Evolutionary conservation across 2,113 vertebrate species (phyloP), one percentile per base, ranked within the genome.

Genomic region (Anolis carolinensis): DNA sequence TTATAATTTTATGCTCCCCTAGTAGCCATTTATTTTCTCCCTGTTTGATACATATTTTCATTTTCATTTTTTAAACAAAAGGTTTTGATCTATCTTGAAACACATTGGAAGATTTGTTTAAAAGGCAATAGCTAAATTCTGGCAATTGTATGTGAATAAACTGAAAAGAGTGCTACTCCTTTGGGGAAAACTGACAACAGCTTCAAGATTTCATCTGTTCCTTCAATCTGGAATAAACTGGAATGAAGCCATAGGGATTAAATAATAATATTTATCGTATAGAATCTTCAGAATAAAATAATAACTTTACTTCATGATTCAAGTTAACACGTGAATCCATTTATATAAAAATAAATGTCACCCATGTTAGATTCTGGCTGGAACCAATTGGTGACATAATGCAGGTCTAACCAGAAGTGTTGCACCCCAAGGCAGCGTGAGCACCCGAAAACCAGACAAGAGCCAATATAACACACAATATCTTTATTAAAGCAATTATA

Each of bases 71-170:
- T 86, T 30, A 27, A 23, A 83, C 52, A 82, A 80, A 81, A 23
- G 71, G n/a, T 83, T n/a, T 44, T 86, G 20, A 62, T 86, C 32
- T 88, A 48, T 25, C 71, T 76, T 89, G 65, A 89, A 77, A 83
- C 50, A 7, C 0, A 62, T 10, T 6, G 27, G 87, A 92, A 71
- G 1, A 16, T 62, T 75, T 81, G 81, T 85, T 87, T 87, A 27
- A 85, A 89, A 63, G 16, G 16, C 75, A 92, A 63, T 0, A 1
- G 82, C 78, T 52, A 67, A n/a, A 18, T 20, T 27, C 36, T 81
- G 9, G 30, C 30, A 34, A 85, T 59, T 76, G 23, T n/a, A 71
- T 44, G 8, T 11, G 4, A 5, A 13, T 13, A 71, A 72, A 87
- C 75, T 34, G 50, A 65, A 76, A 84, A 32, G 27, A 84, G 34